Evolutionary conservation across 1,140 invertebrate species (phyloP), one percentile per base, ranked within the genome.

Genomic region (Hycleus phaleratus): DNA sequence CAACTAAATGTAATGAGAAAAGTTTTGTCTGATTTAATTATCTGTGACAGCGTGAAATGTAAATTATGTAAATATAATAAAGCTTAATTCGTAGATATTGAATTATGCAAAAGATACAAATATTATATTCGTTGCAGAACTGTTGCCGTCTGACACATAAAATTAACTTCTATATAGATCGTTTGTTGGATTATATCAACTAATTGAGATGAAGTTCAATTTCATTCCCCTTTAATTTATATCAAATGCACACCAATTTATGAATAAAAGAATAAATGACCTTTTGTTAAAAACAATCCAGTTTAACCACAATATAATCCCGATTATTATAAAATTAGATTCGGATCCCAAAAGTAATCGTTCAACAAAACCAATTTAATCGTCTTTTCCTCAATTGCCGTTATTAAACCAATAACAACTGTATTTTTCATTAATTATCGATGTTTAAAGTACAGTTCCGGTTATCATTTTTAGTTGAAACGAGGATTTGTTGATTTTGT

Each of bases 21-120:
- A 65, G 60, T 65, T 65, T 55, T 54, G 43, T 42, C 18, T 65
- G 58, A 65, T 65, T 65, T 60, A 59, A 65, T 65, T 62, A 62
- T 60, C 48, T 60, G 49, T 60, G 55, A 56, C 63, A 59, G 57
- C 61, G 51, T 65, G 55, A 60, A 65, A 62, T 65, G 46, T 55
- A 65, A 65, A 65, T 65, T 65, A 65, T 65, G 64, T 58, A 65
- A 61, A 63, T 63, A 56, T 60, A 54, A 60, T 63, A 62, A 56
- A 63, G 60, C 59, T 59, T 61, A 59, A 63, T 65, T 63, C 61
- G 61, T 32, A 59, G 49, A 60, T 63, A 65, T 65, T 62, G 63
- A 58, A 63, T 65, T 65, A 65, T 65, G 59, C 63, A 65, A 60
- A 65, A 42, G 61, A 61, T 56, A 65, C 52, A 63, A 61, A 58